Evolutionary conservation across 2,113 vertebrate species (phyloP), one percentile per base, ranked within the genome.

Genomic region (Danionella cerebrum): DNA sequence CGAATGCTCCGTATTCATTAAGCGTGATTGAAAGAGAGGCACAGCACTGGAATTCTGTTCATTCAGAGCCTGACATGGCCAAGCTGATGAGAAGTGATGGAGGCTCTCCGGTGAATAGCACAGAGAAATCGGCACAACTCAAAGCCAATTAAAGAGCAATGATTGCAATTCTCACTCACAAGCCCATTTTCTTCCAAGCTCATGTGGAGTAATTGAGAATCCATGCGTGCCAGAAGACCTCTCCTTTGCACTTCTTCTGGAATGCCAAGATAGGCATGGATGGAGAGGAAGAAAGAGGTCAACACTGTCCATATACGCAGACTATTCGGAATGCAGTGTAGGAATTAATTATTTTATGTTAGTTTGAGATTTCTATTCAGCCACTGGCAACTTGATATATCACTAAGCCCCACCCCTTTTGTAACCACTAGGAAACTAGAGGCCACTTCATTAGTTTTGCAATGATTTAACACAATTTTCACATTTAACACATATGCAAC

Each of bases 121-220:
- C 71, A 75, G 66, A 75, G 78, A 77, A 27, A 78, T 77, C 19
- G 69, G 54, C 45, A 65, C 74, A 69, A 76, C 70, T 76, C 73
- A 51, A 75, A 76, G 78, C 82, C 72, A 80, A 82, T 84, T 84
- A 85, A 83, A 81, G 72, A 54, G 70, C 67, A 82, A 80, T 82
- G 78, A 83, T 79, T 82, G 70, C 69, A 63, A 71, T 66, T 80
- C 76, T 72, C 68, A 69, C 51, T 71, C 77, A 76, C 66, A 21
- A 72, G 64, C 52, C 29, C 57, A 52, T 75, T 78, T 71, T 75
- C 31, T 75, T 67, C 64, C 52, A 54, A 39, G 47, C 66, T 76
- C 21, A 52, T 21, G 58, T 52, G 70, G 69, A 66, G 65, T 65
- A 66, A 78, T 64, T 76, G 77, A 64, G 72, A 69, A 70, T 80